phyloP scores from a whole-genome alignment of 1,140 invertebrate species.

The Fopius arisanus region DNA sequence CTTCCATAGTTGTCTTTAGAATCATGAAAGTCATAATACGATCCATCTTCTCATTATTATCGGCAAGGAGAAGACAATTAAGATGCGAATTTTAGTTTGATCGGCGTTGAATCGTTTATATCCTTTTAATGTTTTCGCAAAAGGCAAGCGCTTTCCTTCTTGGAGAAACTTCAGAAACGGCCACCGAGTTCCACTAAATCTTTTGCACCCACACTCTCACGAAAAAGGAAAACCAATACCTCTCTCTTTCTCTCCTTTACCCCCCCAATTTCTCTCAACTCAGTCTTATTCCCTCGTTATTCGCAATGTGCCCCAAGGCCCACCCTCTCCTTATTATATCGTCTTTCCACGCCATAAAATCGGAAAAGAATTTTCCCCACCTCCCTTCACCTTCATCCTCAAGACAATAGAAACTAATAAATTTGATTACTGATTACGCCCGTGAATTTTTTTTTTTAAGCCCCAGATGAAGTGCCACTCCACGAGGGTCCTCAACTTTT shows the following conservation, averaged over 20 bases:
- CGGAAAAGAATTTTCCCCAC: slow-evolving; percentile 63
- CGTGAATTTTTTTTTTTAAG: slow-evolving; percentile 32
- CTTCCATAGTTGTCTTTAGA: no score
- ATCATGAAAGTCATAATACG: background rate
- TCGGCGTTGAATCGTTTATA: slow-evolving; percentile 43
- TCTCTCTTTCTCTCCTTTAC: slow-evolving; percentile 29
- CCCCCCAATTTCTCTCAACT: slow-evolving; percentile 40
- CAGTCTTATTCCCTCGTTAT: slow-evolving; percentile 66
- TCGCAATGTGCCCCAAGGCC: slow-evolving; percentile 55
- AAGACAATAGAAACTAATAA: slow-evolving; percentile 68
- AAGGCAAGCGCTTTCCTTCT: slow-evolving; percentile 37
- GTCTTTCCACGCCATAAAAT: slow-evolving; percentile 67
- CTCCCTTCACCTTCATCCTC: slow-evolving; percentile 32
- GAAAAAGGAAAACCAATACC: slow-evolving; percentile 29
- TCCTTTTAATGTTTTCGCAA: slow-evolving; percentile 60
- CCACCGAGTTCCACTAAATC: slow-evolving; percentile 61
- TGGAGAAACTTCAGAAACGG: slow-evolving; percentile 53
- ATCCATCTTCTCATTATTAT: slow-evolving; percentile 1
- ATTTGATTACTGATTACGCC: slow-evolving; percentile 65
- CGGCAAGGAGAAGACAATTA: slow-evolving; percentile 7
- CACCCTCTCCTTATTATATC: slow-evolving; percentile 63
- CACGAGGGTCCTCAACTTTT: slow-evolving; percentile 19
- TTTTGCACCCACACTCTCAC: slow-evolving; percentile 41
- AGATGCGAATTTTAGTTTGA: slow-evolving; percentile 25
- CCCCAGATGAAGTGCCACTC: slow-evolving; percentile 12